These are phyloP conservation scores for Callyntrura guangdongensis DNA, from an alignment of 2,888 invertebrate genomes.

Conservation along the genomic window DNA sequence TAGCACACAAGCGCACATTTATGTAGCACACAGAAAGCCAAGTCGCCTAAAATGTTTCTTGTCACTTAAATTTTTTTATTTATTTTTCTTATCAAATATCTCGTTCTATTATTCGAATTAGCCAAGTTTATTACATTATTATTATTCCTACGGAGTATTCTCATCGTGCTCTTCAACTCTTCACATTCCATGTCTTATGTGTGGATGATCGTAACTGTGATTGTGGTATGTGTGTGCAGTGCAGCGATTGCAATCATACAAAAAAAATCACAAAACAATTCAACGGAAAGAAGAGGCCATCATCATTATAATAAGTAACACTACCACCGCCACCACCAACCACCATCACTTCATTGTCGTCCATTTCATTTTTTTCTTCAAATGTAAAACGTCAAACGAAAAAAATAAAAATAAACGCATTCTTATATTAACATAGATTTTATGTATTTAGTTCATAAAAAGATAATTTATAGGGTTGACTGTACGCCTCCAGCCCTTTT, in stretches of 20 bases:
- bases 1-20: too few relatives aligned
- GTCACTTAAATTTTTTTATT: too few relatives aligned
- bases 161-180: too few relatives aligned
- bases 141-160: too few relatives aligned
- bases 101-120: too few relatives aligned
- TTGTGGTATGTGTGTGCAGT: neutral
- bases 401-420: conserved; percentile 12
- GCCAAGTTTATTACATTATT: too few relatives aligned
- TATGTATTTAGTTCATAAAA: conserved; percentile 62
- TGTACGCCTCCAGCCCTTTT: conserved; percentile 48
- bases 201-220: neutral
- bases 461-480: conserved; percentile 60
- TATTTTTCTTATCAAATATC: too few relatives aligned
- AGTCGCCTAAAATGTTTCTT: too few relatives aligned
- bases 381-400: conserved; percentile 51
- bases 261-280: conserved; percentile 12
- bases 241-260: neutral
- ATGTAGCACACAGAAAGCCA: too few relatives aligned
- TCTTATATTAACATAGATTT: conserved; percentile 62
- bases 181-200: too few relatives aligned
- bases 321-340: conserved; percentile 1
- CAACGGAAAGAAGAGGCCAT: conserved; percentile 34
- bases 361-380: conserved; percentile 16
- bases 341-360: conserved; percentile 29
- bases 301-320: neutral